phyloP scores from a whole-genome alignment of 2,113 vertebrate species.

The Pionites leucogaster region DNA sequence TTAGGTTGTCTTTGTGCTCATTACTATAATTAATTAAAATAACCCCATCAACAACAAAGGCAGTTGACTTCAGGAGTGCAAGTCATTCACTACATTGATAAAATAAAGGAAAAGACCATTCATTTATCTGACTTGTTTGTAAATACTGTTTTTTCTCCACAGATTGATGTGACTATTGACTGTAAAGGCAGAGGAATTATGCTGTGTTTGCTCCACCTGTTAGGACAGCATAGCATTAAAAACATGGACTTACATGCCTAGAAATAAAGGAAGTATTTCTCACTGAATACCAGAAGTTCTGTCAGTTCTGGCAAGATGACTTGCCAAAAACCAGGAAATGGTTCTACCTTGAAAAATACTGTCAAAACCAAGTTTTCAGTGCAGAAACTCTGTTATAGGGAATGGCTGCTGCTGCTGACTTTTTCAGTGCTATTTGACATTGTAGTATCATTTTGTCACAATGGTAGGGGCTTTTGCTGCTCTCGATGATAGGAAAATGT shows the following conservation, averaged over 20 bases:
- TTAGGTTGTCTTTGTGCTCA: not conserved
- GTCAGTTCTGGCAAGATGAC: not conserved
- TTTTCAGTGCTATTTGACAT: not conserved
- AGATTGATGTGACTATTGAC: not conserved
- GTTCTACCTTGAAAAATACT: not conserved
- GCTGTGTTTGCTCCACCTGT: not conserved
- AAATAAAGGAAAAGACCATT: not conserved
- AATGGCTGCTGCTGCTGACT: not conserved
- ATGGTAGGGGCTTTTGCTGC: not conserved
- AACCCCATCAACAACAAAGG: not conserved
- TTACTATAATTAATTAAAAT: not conserved
- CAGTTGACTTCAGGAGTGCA: not conserved
- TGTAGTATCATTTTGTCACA: not conserved
- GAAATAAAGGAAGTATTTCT: not conserved
- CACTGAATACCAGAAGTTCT: not conserved
- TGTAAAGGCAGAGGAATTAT: not conserved
- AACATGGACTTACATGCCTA: not conserved
- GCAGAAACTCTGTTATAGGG: not conserved
- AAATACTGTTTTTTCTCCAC: not conserved
- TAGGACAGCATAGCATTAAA: not conserved
- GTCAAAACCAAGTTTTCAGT: not conserved
- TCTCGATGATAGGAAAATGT: not conserved
- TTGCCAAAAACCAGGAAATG: not conserved
- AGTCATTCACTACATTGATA: not conserved
- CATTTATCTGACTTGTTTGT: not conserved